These are phyloP conservation scores for Lophius americanus DNA, from an alignment of 2,797 vertebrate species.

Conservation along the genomic window DNA sequence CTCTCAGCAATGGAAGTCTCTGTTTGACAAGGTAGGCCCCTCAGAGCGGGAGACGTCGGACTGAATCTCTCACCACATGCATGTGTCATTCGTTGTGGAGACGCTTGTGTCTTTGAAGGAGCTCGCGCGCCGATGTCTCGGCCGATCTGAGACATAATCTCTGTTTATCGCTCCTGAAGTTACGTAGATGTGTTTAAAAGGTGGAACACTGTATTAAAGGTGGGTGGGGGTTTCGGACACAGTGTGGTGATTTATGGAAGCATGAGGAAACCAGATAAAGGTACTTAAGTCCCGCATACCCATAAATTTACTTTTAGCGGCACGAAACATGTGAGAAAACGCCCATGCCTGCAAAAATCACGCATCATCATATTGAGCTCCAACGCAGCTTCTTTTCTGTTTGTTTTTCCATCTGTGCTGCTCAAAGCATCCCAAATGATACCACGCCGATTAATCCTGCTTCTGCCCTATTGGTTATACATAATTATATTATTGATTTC, in stretches of 20 bases:
- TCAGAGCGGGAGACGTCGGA: slow-evolving; percentile 57
- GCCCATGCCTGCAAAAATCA: neutral
- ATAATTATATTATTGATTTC: neutral
- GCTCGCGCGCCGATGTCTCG: slow-evolving; percentile 27
- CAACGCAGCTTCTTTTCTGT: neutral
- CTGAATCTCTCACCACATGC: slow-evolving; percentile 27
- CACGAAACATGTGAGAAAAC: neutral
- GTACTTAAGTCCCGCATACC: no score
- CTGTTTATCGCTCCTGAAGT: slow-evolving; percentile 5
- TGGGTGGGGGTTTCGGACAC: slow-evolving; percentile 26
- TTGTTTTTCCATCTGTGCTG: slow-evolving; percentile 6
- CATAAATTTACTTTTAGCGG: neutral
- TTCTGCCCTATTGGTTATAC: neutral
- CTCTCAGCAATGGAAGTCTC: slow-evolving; percentile 93
- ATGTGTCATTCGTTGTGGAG: slow-evolving; percentile 48
- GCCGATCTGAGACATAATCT: slow-evolving; percentile 23
- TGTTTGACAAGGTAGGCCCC: slow-evolving; percentile 93
- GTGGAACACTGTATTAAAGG: slow-evolving; percentile 5
- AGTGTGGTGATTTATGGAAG: neutral
- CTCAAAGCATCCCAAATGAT: slow-evolving; percentile 7
- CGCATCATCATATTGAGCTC: neutral
- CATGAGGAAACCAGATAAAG: neutral
- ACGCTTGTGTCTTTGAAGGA: slow-evolving; percentile 14
- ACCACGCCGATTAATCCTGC: neutral
- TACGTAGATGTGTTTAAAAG: slow-evolving; percentile 24